Conservation (phyloP, 2,113 vertebrate genomes). For the Rhineura floridana region DNA sequence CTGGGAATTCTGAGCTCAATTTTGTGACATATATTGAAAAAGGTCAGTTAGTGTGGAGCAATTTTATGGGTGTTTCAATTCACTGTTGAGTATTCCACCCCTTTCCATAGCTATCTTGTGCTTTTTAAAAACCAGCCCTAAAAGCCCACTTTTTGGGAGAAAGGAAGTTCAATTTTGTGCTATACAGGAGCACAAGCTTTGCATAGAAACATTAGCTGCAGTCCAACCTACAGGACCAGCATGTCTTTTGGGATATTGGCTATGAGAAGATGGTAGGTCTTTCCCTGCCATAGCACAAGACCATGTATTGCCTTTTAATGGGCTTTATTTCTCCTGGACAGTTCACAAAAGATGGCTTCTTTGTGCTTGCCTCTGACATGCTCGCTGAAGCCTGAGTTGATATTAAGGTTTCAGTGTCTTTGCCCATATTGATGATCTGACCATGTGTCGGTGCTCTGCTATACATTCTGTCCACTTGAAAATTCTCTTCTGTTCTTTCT, state of each 20-base stretch:
- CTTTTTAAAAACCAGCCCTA: neutral
- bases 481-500: constrained; percentile 4
- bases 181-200: neutral
- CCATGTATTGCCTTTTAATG: neutral
- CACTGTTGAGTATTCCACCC: neutral
- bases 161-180: neutral
- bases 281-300: neutral
- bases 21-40: neutral
- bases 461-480: constrained; percentile 5
- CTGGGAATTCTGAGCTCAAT: neutral
- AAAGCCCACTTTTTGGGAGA: neutral
- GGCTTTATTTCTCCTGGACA: neutral
- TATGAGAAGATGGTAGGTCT: neutral
- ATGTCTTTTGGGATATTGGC: neutral
- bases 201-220: neutral
- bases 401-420: neutral
- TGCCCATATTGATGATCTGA: neutral
- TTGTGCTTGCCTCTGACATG: neutral
- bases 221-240: neutral
- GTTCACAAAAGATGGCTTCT: neutral
- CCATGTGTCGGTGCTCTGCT: constrained; percentile 7
- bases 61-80: no score
- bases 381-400: neutral
- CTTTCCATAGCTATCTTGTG: neutral
- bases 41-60: neutral